A percentile compares a stretch with the other conserved stretches of the same genome.
These are phyloP conservation scores for Hafferia zeledoni DNA, from an alignment of 2,797 vertebrate species.

Conservation along the genomic window DNA sequence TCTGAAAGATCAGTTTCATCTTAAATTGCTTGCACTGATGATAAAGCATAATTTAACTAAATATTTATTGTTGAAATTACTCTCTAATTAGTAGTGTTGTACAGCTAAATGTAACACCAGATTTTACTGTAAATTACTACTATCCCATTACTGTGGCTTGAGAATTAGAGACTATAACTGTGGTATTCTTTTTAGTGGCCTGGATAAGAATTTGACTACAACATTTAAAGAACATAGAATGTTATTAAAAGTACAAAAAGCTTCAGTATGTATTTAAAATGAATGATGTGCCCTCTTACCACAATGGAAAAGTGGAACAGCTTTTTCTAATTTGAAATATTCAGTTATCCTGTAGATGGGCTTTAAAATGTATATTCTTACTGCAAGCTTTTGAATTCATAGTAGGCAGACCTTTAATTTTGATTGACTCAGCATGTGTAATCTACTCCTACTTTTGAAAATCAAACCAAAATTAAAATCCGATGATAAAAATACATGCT, in stretches of 20 bases:
- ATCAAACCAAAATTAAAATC: neutral
- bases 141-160: conserved; percentile 63
- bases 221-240: conserved; percentile 4
- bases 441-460: neutral
- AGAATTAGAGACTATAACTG: conserved; percentile 36
- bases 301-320: conserved; percentile 17
- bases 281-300: conserved; percentile 50
- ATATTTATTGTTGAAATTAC: conserved; percentile 76
- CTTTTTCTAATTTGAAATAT: conserved; percentile 40
- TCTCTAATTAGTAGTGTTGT: conserved; percentile 70
- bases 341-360: neutral
- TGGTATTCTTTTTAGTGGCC: conserved; percentile 65
- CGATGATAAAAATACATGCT: neutral
- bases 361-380: conserved; percentile 3
- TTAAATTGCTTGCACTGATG: conserved; percentile 74
- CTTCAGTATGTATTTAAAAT: conserved; percentile 31
- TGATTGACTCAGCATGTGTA: neutral
- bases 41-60: conserved; percentile 75
- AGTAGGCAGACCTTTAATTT: neutral
- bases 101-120: conserved; percentile 70
- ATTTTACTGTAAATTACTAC: conserved; percentile 61
- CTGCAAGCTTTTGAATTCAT: neutral
- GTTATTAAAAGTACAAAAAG: neutral
- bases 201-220: conserved; percentile 57
- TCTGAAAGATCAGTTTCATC: conserved; percentile 58